A percentile compares a stretch with the other conserved stretches of the same genome.
phyloP scores from a whole-genome alignment of 2,797 vertebrate species.

The Channallabes apus region DNA sequence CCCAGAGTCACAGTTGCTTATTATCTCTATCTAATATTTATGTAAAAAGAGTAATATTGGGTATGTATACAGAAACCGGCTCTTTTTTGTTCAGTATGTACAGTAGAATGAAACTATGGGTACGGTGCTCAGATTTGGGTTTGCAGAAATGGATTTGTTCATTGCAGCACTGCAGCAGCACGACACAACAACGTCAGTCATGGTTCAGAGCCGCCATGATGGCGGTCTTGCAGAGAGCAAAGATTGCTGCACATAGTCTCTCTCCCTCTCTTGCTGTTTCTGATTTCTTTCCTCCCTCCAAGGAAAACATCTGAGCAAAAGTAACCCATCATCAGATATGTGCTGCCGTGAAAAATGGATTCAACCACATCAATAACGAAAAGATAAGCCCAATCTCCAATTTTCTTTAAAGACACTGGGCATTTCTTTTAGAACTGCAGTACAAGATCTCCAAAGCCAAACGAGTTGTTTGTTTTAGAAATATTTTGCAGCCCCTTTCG shows the following conservation, averaged over 20 bases:
- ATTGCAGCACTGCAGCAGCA: constrained; percentile 12
- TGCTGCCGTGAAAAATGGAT: constrained; percentile 55
- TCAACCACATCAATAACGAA: background rate
- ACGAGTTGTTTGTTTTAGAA: background rate
- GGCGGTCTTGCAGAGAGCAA: constrained; percentile 20
- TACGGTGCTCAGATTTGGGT: background rate
- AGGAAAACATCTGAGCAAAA: constrained; percentile 36
- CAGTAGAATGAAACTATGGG: background rate
- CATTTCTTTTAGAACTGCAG: constrained; percentile 62
- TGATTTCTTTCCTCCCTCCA: constrained; percentile 15
- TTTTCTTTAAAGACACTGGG: constrained; percentile 58
- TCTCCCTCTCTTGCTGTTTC: background rate
- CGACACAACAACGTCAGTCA: background rate
- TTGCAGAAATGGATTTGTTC: constrained; percentile 18
- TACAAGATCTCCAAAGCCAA: background rate
- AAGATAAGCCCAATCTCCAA: constrained; percentile 44
- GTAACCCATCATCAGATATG: constrained; percentile 63
- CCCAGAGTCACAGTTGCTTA: background rate
- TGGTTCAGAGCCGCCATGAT: background rate
- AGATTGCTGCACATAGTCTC: constrained; percentile 4
- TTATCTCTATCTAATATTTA: background rate
- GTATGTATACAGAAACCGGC: background rate
- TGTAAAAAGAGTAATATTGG: background rate
- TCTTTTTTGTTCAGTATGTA: background rate
- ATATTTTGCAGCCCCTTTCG: background rate